Percentiles rank a stretch among this genome's conserved stretches.
Conservation (phyloP, 2,797 vertebrate species). For the Arnoldichthys spilopterus region DNA sequence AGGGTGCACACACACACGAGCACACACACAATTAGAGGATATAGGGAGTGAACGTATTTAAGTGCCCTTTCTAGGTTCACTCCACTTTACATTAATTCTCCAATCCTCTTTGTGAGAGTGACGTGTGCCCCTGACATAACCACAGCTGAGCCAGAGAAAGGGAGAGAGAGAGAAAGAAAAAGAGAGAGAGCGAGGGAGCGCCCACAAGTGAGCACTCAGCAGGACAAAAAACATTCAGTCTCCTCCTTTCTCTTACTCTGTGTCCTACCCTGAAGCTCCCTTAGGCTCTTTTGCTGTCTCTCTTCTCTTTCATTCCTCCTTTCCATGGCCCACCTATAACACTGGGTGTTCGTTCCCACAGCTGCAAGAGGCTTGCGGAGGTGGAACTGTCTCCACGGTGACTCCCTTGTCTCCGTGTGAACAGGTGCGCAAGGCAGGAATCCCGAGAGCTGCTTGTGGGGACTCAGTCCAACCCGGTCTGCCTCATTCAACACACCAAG, state of each 20-base stretch:
- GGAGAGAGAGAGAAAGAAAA: constrained; percentile 42
- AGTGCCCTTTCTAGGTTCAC: constrained; percentile 55
- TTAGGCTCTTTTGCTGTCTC: constrained; percentile 38
- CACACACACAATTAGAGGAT: constrained; percentile 7
- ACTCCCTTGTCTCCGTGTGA: constrained; percentile 74
- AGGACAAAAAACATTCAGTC: constrained; percentile 56
- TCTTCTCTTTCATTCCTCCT: constrained; percentile 27
- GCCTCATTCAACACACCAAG: constrained; percentile 39
- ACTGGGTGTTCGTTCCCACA: constrained; percentile 32
- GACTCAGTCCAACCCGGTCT: constrained; percentile 24
- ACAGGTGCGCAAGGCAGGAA: constrained; percentile 73
- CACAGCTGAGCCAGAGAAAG: constrained; percentile 52
- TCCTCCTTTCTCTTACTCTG: constrained; percentile 46
- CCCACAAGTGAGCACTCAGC: constrained; percentile 60
- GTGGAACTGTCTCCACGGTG: constrained; percentile 70
- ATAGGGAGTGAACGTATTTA: constrained; percentile 19
- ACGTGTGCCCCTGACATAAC: constrained; percentile 65
- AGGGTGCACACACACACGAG: constrained; percentile 15
- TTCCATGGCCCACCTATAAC: constrained; percentile 13
- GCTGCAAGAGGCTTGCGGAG: constrained; percentile 48
- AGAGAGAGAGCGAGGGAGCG: constrained; percentile 28
- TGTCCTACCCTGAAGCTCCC: constrained; percentile 30
- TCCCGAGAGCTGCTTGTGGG: constrained; percentile 48
- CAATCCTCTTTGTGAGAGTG: constrained; percentile 82
- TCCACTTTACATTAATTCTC: constrained; percentile 69